A percentile compares a stretch with the other conserved stretches of the same genome.
Evolutionary conservation across 2,797 vertebrate species (phyloP).

Genomic region (Sebastes nivosus): DNA sequence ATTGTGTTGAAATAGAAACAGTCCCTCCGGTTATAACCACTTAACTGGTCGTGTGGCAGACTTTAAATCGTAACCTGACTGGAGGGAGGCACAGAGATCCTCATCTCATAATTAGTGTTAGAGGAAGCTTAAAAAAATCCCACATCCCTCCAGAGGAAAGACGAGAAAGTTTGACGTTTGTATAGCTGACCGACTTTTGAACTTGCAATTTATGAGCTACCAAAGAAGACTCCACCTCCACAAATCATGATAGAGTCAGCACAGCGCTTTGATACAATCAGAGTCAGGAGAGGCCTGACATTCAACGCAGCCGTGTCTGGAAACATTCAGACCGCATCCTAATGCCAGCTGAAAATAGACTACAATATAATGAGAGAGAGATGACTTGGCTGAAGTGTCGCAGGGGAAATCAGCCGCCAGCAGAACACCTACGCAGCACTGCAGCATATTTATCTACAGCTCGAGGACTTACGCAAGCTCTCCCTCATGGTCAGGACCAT

Average conservation of each 20-base stretch:
- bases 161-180: conserved; percentile 18
- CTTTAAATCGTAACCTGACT: background rate
- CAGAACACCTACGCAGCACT: conserved; percentile 63
- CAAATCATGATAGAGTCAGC: conserved; percentile 20
- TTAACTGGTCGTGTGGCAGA: conserved; percentile 6
- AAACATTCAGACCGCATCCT: conserved; percentile 40
- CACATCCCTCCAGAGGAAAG: conserved; percentile 31
- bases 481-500: conserved; percentile 20
- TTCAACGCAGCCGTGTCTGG: conserved; percentile 22
- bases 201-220: conserved; percentile 47
- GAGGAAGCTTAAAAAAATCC: conserved; percentile 7
- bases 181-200: conserved; percentile 54
- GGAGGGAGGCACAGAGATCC: background rate
- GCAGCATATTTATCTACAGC: conserved; percentile 54
- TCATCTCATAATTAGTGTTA: conserved; percentile 28
- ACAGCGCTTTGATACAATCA: conserved; percentile 20
- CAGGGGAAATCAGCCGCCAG: conserved; percentile 58
- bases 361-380: conserved; percentile 51
- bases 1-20: conserved; percentile 12
- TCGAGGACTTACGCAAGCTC: conserved; percentile 32
- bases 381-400: conserved; percentile 65
- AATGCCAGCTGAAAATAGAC: conserved; percentile 55
- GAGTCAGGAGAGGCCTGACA: conserved; percentile 12
- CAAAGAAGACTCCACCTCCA: conserved; percentile 10
- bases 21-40: background rate